These are phyloP conservation scores for Himalopsyche kuldschensis DNA, from an alignment of 2,888 invertebrate genomes.

Conservation along the genomic window DNA sequence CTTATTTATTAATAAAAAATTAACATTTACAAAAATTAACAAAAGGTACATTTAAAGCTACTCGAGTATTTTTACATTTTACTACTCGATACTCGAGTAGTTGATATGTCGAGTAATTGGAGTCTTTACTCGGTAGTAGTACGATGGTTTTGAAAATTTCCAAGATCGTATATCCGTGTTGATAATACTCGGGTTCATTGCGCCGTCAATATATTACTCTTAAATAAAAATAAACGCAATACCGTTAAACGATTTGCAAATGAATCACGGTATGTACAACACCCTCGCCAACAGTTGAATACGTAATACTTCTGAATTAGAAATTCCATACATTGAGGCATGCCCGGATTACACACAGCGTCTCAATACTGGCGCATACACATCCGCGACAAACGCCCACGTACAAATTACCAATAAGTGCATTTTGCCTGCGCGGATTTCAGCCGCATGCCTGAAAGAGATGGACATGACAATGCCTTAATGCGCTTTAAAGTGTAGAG, in stretches of 20 bases:
- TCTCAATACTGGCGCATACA: neutral
- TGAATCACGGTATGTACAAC: slow-evolving; percentile 17
- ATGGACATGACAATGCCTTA: neutral
- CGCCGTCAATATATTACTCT: slow-evolving; percentile 52
- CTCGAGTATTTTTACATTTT: no score
- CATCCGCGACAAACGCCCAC: neutral
- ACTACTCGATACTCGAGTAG: no score
- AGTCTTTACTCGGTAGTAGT: no score
- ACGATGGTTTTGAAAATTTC: neutral
- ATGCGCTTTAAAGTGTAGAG: neutral
- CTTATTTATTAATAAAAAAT: no score
- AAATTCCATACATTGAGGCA: slow-evolving; percentile 23
- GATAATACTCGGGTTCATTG: slow-evolving; percentile 48
- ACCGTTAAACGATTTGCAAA: slow-evolving; percentile 21
- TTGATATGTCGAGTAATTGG: no score
- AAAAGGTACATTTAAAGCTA: no score
- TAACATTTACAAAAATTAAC: no score
- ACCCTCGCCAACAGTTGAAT: slow-evolving; percentile 30
- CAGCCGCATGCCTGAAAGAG: neutral
- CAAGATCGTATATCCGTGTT: neutral
- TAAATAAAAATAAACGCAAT: slow-evolving; percentile 31
- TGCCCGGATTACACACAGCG: neutral
- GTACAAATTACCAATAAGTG: neutral
- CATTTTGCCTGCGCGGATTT: neutral
- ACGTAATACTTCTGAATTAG: slow-evolving; percentile 32